Evolutionary conservation across 2,113 vertebrate species (phyloP), one percentile per base, ranked within the genome.

Genomic region (Spea bombifrons): DNA sequence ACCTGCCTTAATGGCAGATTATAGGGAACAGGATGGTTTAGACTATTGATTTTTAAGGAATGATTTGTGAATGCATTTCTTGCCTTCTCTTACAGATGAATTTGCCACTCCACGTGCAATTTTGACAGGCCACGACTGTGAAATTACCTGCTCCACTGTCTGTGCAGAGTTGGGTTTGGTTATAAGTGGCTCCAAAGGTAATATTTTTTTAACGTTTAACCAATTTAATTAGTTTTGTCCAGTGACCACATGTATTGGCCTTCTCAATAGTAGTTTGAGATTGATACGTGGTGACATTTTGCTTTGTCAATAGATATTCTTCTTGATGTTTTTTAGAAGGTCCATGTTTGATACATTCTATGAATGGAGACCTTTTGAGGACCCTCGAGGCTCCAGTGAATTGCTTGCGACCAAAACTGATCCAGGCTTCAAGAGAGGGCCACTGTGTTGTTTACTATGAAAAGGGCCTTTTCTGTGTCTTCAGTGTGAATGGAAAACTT

Each of bases 311-410:
- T 9, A n/a, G 44, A 8, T 47, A 16, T 47, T 77, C 3, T 50
- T n/a, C 3, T 48, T 74, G 4, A 12, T 67, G 13, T 64, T 83
- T 66, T n/a, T 78, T 84, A 99, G 97, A 97, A 92, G 97, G 97
- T 84, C 95, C 96, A 9, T 99, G 97, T 87, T 92, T 99, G 90
- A 94, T 99, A 92, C 97, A 99, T 92, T 98, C 97, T 88, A 98
- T 99, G 95, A 98, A 97, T 90, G 97, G 97, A 84, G 97, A 99
- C 90, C 91, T 99, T 66, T 85, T 99, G 84, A 92, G 96, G 83
- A 95, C 97, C 5, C 88, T 99, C 86, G 95, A 96, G 84, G 93
- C 89, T 70, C 94, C 95, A 0, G 92, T 92, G 82, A 86, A 82
- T 69, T 95, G 93, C 82, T 71, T 88, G 84, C 90, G 87, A 81